Evolutionary conservation across 1,140 invertebrate genomes (phyloP).

Genomic region (Chelonus insularis): DNA sequence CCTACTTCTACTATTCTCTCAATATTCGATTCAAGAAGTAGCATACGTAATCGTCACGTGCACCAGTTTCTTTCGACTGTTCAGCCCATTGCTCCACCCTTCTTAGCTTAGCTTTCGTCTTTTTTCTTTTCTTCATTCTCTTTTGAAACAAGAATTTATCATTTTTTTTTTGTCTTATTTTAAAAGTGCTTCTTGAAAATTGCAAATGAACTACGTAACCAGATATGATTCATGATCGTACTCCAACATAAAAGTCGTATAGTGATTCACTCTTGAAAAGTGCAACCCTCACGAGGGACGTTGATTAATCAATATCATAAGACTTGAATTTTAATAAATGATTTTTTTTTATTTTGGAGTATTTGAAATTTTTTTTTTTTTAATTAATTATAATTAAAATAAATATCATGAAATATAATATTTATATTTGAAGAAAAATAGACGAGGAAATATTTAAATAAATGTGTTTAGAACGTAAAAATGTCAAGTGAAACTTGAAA

Average conservation of each 20-base stretch:
- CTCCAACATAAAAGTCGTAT: background rate
- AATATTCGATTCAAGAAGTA: constrained; percentile 1
- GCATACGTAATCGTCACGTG: constrained; percentile 6
- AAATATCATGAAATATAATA: background rate
- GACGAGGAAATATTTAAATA: background rate
- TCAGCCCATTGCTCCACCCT: background rate
- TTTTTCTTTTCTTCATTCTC: too few species aligned
- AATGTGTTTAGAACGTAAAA: background rate
- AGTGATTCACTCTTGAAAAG: background rate
- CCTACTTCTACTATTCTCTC: background rate
- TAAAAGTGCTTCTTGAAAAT: too few species aligned
- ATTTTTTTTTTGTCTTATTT: too few species aligned
- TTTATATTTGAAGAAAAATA: background rate
- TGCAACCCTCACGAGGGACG: background rate
- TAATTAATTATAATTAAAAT: too few species aligned
- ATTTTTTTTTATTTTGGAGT: background rate
- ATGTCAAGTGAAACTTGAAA: background rate
- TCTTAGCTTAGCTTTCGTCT: background rate
- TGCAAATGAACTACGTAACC: background rate
- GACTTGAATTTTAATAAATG: background rate
- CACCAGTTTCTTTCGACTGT: background rate
- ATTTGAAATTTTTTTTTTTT: background rate
- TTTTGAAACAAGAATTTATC: too few species aligned
- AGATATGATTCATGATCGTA: background rate
- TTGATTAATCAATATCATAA: background rate